A percentile compares a stretch with the other conserved stretches of the same genome.
phyloP scores from a whole-genome alignment of 2,797 vertebrate genomes.

The Trematomus bernacchii region DNA sequence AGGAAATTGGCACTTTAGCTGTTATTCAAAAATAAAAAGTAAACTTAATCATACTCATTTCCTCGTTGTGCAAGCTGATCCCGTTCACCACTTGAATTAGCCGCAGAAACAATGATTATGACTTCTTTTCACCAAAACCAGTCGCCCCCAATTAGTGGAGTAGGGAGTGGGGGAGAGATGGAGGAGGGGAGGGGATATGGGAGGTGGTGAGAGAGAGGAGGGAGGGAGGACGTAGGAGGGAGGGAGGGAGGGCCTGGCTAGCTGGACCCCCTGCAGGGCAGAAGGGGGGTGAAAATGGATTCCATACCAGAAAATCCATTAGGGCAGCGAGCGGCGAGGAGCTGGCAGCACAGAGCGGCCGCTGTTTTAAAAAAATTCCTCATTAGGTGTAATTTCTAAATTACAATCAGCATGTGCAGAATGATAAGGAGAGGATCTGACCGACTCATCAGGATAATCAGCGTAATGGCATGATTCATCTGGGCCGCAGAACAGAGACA shows the following conservation, averaged over 20 bases:
- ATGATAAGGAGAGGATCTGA: slow-evolving; percentile 81
- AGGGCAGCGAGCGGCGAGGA: slow-evolving; percentile 75
- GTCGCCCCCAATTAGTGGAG: slow-evolving; percentile 78
- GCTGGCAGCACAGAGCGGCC: slow-evolving; percentile 73
- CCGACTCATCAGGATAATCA: slow-evolving; percentile 81
- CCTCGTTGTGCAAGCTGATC: slow-evolving; percentile 57
- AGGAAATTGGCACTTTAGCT: slow-evolving; percentile 68
- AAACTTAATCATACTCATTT: slow-evolving; percentile 73
- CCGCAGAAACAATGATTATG: slow-evolving; percentile 82
- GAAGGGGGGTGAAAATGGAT: slow-evolving; percentile 82
- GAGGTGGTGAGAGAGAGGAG: slow-evolving; percentile 18
- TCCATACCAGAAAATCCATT: slow-evolving; percentile 89
- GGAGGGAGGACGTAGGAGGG: no score
- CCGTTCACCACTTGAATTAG: slow-evolving; percentile 78
- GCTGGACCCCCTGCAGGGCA: slow-evolving; percentile 81
- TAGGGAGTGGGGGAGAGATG: slow-evolving; percentile 17
- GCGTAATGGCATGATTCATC: slow-evolving; percentile 78
- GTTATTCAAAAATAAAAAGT: slow-evolving; percentile 63
- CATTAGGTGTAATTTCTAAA: slow-evolving; percentile 88
- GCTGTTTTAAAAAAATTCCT: slow-evolving; percentile 83
- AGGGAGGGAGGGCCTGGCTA: slow-evolving; percentile 65
- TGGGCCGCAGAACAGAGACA: slow-evolving; percentile 62
- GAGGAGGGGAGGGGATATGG: slow-evolving; percentile 16
- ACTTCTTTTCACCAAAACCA: slow-evolving; percentile 79
- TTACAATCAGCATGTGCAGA: slow-evolving; percentile 86